These are phyloP conservation scores for Lordiphosa mommai DNA, from an alignment of 1,140 invertebrate species.

Conservation along the genomic window DNA sequence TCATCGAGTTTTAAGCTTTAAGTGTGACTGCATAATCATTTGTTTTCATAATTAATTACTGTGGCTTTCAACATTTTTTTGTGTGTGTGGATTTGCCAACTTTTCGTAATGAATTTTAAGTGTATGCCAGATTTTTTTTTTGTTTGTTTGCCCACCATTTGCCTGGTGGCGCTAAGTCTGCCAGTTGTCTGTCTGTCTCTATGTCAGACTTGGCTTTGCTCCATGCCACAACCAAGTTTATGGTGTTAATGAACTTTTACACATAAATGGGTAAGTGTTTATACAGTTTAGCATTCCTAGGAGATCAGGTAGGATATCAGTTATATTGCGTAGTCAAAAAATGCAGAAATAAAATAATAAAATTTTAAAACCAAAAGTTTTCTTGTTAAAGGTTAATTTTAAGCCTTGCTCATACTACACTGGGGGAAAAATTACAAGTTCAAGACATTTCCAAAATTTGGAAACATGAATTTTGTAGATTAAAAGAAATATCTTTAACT, in stretches of 20 bases:
- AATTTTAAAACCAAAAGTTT: too few relatives aligned
- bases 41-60: constrained; percentile 75
- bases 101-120: constrained; percentile 77
- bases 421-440: too few relatives aligned
- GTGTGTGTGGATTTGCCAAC: constrained; percentile 46
- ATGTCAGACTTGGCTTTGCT: constrained; percentile 58
- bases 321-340: too few relatives aligned
- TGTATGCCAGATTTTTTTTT: constrained; percentile 76
- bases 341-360: too few relatives aligned
- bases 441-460: too few relatives aligned
- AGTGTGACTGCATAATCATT: constrained; percentile 68
- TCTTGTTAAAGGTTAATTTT: too few relatives aligned
- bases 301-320: too few relatives aligned
- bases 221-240: constrained; percentile 46
- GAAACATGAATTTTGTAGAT: too few relatives aligned
- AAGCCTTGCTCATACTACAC: too few relatives aligned
- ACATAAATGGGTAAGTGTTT: too few relatives aligned
- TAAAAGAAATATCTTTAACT: too few relatives aligned
- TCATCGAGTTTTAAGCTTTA: constrained; percentile 30
- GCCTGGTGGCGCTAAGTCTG: constrained; percentile 28
- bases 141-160: constrained; percentile 44
- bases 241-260: constrained; percentile 76
- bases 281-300: too few relatives aligned
- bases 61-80: constrained; percentile 42
- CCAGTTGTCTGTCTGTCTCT: constrained; percentile 35